These are phyloP conservation scores for Cygnus atratus DNA, from an alignment of 2,113 vertebrate genomes.

Conservation along the genomic window DNA sequence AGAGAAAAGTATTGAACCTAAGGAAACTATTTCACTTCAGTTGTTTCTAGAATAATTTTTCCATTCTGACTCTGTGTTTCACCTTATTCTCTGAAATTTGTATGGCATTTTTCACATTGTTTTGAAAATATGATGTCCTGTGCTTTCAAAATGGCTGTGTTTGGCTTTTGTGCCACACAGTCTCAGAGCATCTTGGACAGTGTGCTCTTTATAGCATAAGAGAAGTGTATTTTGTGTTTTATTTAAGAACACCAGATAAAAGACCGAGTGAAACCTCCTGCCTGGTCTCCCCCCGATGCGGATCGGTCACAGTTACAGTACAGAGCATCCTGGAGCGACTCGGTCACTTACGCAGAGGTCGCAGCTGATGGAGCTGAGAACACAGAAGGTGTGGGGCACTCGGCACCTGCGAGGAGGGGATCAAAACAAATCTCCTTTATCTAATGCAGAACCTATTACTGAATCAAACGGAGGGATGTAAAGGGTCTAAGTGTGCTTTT, in stretches of 20 bases:
- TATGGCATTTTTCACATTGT: background rate
- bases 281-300: background rate
- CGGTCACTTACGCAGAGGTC: background rate
- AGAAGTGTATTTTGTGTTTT: background rate
- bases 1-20: background rate
- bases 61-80: background rate
- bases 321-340: background rate
- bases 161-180: background rate
- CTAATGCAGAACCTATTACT: slow-evolving; percentile 47
- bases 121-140: background rate
- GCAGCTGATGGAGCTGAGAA: background rate
- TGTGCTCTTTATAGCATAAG: background rate
- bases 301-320: background rate
- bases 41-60: background rate
- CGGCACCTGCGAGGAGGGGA: background rate
- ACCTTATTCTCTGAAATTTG: background rate
- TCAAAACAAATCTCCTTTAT: slow-evolving; percentile 61
- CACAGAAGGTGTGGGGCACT: slow-evolving; percentile 31
- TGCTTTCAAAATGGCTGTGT: background rate
- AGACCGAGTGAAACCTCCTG: background rate
- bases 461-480: background rate
- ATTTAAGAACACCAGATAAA: background rate
- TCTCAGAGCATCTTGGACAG: background rate
- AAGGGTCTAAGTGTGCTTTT: slow-evolving; percentile 61
- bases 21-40: background rate